A percentile compares a stretch with the other conserved stretches of the same genome.
These are phyloP conservation scores for Tenualosa ilisha DNA, from an alignment of 2,797 vertebrate genomes.

Conservation along the genomic window DNA sequence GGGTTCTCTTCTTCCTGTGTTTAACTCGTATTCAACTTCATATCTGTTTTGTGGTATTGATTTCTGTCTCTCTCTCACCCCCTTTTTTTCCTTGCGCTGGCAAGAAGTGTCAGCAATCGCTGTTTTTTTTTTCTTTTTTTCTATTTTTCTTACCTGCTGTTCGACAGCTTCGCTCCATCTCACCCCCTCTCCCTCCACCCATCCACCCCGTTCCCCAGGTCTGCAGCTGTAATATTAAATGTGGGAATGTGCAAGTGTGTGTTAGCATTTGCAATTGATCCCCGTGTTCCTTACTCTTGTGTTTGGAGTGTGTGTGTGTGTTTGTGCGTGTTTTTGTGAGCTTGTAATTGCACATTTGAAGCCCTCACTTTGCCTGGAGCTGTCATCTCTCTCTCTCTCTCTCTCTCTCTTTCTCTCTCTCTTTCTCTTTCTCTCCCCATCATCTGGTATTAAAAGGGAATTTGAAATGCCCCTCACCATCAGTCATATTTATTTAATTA, in stretches of 20 bases:
- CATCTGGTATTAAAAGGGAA: constrained; percentile 50
- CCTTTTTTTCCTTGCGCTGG: constrained; percentile 22
- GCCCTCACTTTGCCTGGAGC: constrained; percentile 21
- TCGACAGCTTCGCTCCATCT: constrained; percentile 22
- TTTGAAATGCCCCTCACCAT: constrained; percentile 42
- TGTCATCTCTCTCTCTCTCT: not conserved
- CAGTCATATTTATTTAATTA: constrained; percentile 57
- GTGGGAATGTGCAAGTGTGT: not conserved
- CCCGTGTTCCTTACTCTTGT: not conserved
- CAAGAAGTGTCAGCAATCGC: constrained; percentile 28
- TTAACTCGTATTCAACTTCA: constrained; percentile 29
- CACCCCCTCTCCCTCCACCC: not conserved
- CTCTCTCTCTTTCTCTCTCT: not conserved
- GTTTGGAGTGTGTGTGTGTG: not conserved
- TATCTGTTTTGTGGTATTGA: not conserved
- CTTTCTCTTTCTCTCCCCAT: constrained; percentile 30
- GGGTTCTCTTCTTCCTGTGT: constrained; percentile 34
- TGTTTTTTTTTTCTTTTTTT: constrained; percentile 19
- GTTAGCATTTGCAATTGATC: not conserved
- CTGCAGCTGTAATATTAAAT: not conserved
- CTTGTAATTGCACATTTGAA: not conserved
- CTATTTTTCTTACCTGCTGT: constrained; percentile 38
- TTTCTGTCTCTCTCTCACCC: not conserved
- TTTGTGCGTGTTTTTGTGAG: not conserved
- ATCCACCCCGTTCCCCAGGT: not conserved